Conservation (phyloP, 2,888 invertebrate species). For the Adelphocoris suturalis region DNA sequence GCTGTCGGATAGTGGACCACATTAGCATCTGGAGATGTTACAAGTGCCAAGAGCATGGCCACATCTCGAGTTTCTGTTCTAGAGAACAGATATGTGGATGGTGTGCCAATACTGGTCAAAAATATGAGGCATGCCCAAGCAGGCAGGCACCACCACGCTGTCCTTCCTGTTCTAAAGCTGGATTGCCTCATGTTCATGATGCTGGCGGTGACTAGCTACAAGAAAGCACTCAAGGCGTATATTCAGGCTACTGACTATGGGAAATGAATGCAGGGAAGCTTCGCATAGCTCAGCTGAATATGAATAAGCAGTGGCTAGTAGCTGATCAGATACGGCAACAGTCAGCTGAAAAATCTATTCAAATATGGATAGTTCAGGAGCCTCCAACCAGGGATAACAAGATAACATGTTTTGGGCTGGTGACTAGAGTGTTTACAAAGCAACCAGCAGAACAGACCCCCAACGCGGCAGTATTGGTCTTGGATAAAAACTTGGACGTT, state of each 20-base stretch:
- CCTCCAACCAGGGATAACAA: background rate
- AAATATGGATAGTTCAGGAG: background rate
- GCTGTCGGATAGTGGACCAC: conserved; percentile 33
- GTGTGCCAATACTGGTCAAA: background rate
- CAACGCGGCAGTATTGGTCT: background rate
- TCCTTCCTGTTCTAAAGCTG: background rate
- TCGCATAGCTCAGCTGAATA: background rate
- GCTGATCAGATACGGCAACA: background rate
- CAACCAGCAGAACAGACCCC: background rate
- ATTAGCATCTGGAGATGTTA: background rate
- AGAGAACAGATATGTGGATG: background rate
- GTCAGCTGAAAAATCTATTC: background rate
- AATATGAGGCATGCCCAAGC: background rate
- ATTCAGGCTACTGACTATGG: background rate
- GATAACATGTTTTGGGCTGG: background rate
- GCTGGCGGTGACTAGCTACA: background rate
- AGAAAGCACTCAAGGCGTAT: background rate
- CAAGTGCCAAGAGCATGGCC: background rate
- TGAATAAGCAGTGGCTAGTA: background rate
- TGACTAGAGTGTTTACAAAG: background rate
- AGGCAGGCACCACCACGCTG: background rate
- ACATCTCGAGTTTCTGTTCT: background rate
- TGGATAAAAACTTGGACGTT: background rate
- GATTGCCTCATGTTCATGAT: background rate
- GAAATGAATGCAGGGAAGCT: background rate